Base-by-base conservation (phyloP, 2,888 invertebrate genomes). In the Dynastes tityus region DNA sequence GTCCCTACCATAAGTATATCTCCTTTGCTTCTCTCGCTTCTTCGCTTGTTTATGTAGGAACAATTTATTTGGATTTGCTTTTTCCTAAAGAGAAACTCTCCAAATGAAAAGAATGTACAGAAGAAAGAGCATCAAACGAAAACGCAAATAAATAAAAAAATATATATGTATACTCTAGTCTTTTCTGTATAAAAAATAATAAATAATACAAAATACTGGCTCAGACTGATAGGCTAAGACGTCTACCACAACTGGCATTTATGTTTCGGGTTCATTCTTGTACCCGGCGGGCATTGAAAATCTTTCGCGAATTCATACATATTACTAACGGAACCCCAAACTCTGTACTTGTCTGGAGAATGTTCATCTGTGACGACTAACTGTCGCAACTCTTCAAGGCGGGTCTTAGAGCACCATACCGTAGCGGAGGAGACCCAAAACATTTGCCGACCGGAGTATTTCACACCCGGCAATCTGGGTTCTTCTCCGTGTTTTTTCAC, bases 181-280 rank as follows among this genome's bases (percentile, higher is more conserved):
- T 76, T 79, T 73, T 73, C 22, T 73, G 70, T 73, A 73, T 77
- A 79, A 73, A 79, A 77, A 79, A 61, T 75, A 79, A 79, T 77
- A 79, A 79, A 79, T 77, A 74, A 79, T 77, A 74, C 77, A 77
- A 74, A 79, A 79, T 79, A 79, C 74, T 79, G 76, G 67, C 76
- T 79, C 55, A 77, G 65, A 76, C 68, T 65, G 71, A 77, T 77
- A 70, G 67, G 40, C 45, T 27, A 55, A 37, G 32, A 29, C 16
- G 40, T 77, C 85, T 90, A 93, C 93, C 93, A 93, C 77, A 93
- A 91, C 76, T 90, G 87, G 85, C 93, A 93, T 86, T 92, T 93
- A 40, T 91, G 86, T 37, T 84, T 84, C 1, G 93, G 93, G 85
- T 93, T 93, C 93, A 93, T 93, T 40, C 89, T 89, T 0, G 91